phyloP scores from a whole-genome alignment of 2,888 invertebrate genomes.

The Brachyopa scutellaris region DNA sequence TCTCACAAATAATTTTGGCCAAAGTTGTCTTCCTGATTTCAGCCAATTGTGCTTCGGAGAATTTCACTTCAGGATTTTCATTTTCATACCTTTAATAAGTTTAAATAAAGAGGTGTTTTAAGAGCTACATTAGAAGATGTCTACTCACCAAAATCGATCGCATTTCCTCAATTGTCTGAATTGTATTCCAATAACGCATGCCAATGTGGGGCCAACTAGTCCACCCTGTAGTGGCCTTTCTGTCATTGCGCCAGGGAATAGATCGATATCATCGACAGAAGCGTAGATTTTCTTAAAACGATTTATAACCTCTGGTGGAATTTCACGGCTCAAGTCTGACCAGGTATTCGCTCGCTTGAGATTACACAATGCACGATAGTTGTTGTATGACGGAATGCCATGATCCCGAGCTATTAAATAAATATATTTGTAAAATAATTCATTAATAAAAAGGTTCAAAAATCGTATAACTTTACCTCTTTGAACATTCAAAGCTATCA shows the following conservation, averaged over 20 bases:
- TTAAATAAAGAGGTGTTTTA: too few relatives aligned
- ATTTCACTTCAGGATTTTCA: slow-evolving; percentile 88
- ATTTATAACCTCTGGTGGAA: slow-evolving; percentile 91
- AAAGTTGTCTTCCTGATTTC: slow-evolving; percentile 94
- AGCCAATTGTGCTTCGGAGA: slow-evolving; percentile 92
- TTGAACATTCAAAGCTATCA: slow-evolving; percentile 95
- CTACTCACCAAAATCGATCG: slow-evolving; percentile 92
- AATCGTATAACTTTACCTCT: too few relatives aligned
- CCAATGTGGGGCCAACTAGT: slow-evolving; percentile 96
- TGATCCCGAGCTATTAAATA: slow-evolving; percentile 87
- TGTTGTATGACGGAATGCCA: slow-evolving; percentile 93
- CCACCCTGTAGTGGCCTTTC: slow-evolving; percentile 94
- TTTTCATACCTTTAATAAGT: slow-evolving; percentile 89
- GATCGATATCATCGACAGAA: slow-evolving; percentile 96
- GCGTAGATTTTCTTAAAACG: slow-evolving; percentile 91
- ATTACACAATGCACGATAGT: slow-evolving; percentile 95
- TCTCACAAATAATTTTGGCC: slow-evolving; percentile 93
- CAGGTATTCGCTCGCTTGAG: slow-evolving; percentile 92
- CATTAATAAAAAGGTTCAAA: too few relatives aligned
- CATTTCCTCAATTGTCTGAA: slow-evolving; percentile 95
- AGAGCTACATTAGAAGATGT: neutral
- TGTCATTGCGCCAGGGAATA: slow-evolving; percentile 97
- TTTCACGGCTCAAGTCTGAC: slow-evolving; percentile 93
- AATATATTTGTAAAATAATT: neutral
- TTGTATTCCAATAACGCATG: slow-evolving; percentile 96